phyloP scores from a whole-genome alignment of 1,140 invertebrate genomes.

The Drosophila melanica region DNA sequence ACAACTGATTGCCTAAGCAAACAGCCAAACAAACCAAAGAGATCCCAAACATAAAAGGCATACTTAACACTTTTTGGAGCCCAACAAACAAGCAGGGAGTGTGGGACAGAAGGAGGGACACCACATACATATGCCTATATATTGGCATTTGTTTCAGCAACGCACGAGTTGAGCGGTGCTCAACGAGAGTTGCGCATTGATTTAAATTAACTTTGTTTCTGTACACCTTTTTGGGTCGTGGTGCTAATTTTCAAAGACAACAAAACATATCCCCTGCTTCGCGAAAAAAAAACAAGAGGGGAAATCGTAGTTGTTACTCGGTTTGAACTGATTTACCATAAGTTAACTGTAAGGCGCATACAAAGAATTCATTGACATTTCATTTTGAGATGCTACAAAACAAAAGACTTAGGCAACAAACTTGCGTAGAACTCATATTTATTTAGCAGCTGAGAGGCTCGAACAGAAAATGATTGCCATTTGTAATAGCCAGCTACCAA shows the following conservation, averaged over 20 bases:
- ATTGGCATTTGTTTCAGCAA: slow-evolving; percentile 80
- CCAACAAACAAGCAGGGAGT: slow-evolving; percentile 63
- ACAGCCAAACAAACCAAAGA: slow-evolving; percentile 53
- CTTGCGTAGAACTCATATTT: slow-evolving; percentile 77
- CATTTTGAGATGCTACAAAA: slow-evolving; percentile 22
- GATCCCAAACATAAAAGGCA: slow-evolving; percentile 44
- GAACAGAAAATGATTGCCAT: slow-evolving; percentile 31
- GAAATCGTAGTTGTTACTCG: slow-evolving; percentile 24
- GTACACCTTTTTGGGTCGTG: slow-evolving; percentile 1
- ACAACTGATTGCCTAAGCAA: slow-evolving; percentile 75
- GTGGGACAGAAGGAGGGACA: background rate
- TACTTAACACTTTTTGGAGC: slow-evolving; percentile 82
- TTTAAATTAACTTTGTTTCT: slow-evolving; percentile 72
- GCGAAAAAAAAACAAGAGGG: too few relatives aligned
- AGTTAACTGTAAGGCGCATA: slow-evolving; percentile 23
- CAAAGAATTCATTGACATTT: slow-evolving; percentile 75
- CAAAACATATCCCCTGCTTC: slow-evolving; percentile 11
- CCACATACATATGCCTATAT: slow-evolving; percentile 23
- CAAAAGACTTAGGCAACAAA: slow-evolving; percentile 69
- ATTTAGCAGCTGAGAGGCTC: slow-evolving; percentile 51
- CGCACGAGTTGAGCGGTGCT: slow-evolving; percentile 66
- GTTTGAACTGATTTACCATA: slow-evolving; percentile 72
- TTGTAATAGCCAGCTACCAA: slow-evolving; percentile 20
- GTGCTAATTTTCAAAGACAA: slow-evolving; percentile 68
- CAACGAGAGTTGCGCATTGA: slow-evolving; percentile 68